Evolutionary conservation across 2,113 vertebrate species (phyloP).

Genomic region (Narcine bancroftii): DNA sequence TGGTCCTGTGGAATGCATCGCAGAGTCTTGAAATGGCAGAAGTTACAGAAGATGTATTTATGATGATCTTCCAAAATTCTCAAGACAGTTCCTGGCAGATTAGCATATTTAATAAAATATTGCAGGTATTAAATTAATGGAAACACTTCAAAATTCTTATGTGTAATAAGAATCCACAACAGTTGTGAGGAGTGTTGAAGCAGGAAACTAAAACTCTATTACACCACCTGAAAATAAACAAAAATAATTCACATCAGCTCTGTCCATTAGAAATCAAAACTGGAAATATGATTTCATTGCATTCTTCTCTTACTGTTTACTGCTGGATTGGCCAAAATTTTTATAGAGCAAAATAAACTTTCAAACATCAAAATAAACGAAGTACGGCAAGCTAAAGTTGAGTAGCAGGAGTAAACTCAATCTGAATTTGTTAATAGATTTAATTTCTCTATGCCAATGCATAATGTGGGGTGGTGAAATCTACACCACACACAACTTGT

Average conservation of each 20-base stretch:
- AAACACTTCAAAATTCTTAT: neutral
- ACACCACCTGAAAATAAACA: neutral
- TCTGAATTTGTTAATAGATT: neutral
- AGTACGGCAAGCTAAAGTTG: neutral
- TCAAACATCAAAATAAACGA: neutral
- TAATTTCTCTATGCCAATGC: neutral
- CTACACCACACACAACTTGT: neutral
- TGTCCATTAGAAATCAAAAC: neutral
- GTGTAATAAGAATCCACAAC: neutral
- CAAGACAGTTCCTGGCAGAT: too few species aligned
- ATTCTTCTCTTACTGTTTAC: neutral
- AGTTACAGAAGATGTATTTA: too few species aligned
- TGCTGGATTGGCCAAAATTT: neutral
- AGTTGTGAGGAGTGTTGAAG: neutral
- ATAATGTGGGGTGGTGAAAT: neutral
- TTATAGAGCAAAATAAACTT: neutral
- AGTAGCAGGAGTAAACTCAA: neutral
- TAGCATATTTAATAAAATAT: neutral
- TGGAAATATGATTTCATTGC: neutral
- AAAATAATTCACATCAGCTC: neutral
- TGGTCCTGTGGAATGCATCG: too few species aligned
- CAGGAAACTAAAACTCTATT: neutral
- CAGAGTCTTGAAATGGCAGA: too few species aligned
- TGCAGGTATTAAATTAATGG: neutral
- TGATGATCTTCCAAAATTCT: too few species aligned